phyloP scores from a whole-genome alignment of 2,113 vertebrate species.

The Nibea coibor region DNA sequence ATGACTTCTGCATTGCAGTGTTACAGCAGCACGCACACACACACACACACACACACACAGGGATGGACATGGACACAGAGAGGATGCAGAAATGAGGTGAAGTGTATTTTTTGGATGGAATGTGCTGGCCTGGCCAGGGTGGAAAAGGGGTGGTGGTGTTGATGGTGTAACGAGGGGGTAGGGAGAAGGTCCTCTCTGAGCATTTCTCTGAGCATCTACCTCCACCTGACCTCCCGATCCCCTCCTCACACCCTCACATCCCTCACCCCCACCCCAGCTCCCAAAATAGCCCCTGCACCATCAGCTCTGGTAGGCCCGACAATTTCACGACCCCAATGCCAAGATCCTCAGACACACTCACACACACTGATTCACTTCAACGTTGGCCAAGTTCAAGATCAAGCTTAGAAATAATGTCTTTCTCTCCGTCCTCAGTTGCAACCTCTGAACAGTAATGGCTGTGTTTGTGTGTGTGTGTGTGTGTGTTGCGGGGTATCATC shows the following conservation, averaged over 20 bases:
- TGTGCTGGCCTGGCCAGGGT: conserved; percentile 3
- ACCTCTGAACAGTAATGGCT: background rate
- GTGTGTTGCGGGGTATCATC: conserved; percentile 14
- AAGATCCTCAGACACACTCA: background rate
- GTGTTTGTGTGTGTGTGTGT: background rate
- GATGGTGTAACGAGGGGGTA: background rate
- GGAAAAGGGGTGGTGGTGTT: conserved; percentile 4
- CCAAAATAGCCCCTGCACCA: conserved; percentile 64
- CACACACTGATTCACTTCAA: background rate
- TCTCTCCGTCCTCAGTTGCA: background rate
- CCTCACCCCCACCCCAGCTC: conserved; percentile 1
- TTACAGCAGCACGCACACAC: background rate
- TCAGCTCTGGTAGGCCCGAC: conserved; percentile 18
- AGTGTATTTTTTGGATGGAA: conserved; percentile 30
- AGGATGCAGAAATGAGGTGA: conserved; percentile 15
- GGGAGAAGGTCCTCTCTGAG: conserved; percentile 35
- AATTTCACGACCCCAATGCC: background rate
- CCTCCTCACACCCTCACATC: background rate
- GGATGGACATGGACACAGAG: background rate
- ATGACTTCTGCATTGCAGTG: conserved; percentile 55
- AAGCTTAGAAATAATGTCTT: background rate
- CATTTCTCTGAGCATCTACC: conserved; percentile 51
- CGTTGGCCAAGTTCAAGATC: background rate
- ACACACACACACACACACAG: background rate
- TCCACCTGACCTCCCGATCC: conserved; percentile 51